phyloP scores from a whole-genome alignment of 2,797 vertebrate genomes.

The Darevskia mixta region DNA sequence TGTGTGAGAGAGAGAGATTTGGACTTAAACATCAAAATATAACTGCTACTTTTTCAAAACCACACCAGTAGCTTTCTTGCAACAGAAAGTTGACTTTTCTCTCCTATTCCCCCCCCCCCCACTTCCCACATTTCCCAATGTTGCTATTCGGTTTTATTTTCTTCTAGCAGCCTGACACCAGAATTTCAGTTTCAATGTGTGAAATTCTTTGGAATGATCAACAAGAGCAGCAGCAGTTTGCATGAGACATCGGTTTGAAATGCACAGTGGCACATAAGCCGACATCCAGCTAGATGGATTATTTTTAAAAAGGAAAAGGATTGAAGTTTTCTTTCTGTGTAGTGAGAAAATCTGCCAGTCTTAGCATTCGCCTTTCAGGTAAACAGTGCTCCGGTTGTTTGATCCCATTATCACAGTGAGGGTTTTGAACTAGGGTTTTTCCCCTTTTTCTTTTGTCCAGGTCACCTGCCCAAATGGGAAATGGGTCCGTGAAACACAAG shows the following conservation, averaged over 20 bases:
- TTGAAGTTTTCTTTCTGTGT: neutral
- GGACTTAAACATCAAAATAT: neutral
- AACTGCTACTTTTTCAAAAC: constrained; percentile 24
- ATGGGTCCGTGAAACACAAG: constrained; percentile 89
- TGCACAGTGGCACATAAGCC: neutral
- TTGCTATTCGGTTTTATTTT: constrained; percentile 31
- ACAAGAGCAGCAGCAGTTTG: constrained; percentile 10
- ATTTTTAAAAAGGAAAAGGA: neutral
- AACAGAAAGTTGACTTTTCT: neutral
- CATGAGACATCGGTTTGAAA: neutral
- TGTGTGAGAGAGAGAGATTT: neutral
- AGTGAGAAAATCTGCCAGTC: constrained; percentile 10
- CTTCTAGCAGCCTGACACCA: constrained; percentile 14
- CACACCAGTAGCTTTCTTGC: constrained; percentile 10
- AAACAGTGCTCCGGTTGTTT: constrained; percentile 24
- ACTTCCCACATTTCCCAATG: neutral
- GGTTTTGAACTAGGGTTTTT: neutral
- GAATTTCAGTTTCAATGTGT: neutral
- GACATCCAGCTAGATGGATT: neutral
- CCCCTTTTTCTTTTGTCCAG: constrained; percentile 52
- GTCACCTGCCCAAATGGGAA: constrained; percentile 85
- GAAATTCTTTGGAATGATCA: constrained; percentile 11
- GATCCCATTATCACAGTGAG: neutral
- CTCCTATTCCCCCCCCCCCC: neutral
- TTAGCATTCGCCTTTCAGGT: constrained; percentile 25